A percentile compares a stretch with the other conserved stretches of the same genome.
These are phyloP conservation scores for Drosophila nasuta DNA, from an alignment of 1,140 invertebrate species.

Conservation along the genomic window DNA sequence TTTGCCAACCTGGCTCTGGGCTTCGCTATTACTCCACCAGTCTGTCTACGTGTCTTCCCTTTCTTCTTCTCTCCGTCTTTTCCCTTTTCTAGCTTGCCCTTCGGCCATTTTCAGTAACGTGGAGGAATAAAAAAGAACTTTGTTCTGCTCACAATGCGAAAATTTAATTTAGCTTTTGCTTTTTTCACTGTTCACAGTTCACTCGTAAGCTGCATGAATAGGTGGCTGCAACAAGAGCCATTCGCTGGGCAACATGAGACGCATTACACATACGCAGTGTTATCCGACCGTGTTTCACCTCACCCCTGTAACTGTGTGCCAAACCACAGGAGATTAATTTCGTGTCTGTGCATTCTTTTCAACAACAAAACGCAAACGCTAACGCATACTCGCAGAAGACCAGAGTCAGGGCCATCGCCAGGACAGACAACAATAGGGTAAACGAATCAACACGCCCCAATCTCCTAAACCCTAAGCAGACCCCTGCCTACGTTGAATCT, in stretches of 20 bases:
- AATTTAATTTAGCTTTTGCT: slow-evolving; percentile 76
- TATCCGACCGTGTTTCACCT: slow-evolving; percentile 33
- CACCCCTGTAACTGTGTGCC: slow-evolving; percentile 26
- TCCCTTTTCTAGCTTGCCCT: neutral
- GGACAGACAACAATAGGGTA: slow-evolving; percentile 35
- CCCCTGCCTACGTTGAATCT: neutral
- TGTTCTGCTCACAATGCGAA: slow-evolving; percentile 61
- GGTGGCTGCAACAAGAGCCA: slow-evolving; percentile 27
- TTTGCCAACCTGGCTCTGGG: slow-evolving; percentile 34
- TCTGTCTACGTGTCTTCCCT: slow-evolving; percentile 13
- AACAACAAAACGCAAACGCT: slow-evolving; percentile 16
- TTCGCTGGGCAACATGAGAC: slow-evolving; percentile 45
- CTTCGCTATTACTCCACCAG: neutral
- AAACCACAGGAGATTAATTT: slow-evolving; percentile 78
- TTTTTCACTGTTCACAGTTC: slow-evolving; percentile 38
- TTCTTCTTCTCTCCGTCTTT: neutral
- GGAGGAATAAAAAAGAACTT: slow-evolving; percentile 2
- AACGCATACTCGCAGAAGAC: neutral
- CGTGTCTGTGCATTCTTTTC: slow-evolving; percentile 74
- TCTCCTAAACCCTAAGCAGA: slow-evolving; percentile 16
- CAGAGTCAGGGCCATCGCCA: neutral
- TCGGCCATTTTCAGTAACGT: slow-evolving; percentile 17
- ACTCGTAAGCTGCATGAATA: slow-evolving; percentile 27
- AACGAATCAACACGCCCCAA: slow-evolving; percentile 50
- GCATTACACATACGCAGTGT: slow-evolving; percentile 77